These are phyloP conservation scores for Cephus cinctus DNA, from an alignment of 1,140 invertebrate genomes.

Conservation along the genomic window DNA sequence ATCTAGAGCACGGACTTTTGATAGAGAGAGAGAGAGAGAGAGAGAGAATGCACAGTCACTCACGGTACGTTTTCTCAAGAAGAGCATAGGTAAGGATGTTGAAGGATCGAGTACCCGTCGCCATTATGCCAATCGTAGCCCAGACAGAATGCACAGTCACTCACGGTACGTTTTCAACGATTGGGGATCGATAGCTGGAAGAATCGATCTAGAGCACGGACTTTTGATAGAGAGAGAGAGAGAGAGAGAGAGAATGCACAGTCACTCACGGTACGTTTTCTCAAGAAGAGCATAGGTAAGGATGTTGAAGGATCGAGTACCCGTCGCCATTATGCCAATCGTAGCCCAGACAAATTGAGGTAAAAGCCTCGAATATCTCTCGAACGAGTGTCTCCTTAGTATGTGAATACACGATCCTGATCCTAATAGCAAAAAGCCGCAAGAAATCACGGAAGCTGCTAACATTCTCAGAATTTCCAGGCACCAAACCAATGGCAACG, in stretches of 20 bases:
- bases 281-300: slow-evolving; percentile 23
- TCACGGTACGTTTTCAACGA: neutral
- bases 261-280: slow-evolving; percentile 28
- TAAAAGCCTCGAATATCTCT: slow-evolving; percentile 13
- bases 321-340: slow-evolving; percentile 24
- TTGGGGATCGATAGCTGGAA: neutral
- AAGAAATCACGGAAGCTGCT: slow-evolving; percentile 25
- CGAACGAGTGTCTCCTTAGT: slow-evolving; percentile 19
- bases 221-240: neutral
- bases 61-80: neutral
- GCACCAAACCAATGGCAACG: neutral
- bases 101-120: too few relatives aligned
- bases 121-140: too few relatives aligned
- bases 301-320: slow-evolving; percentile 20
- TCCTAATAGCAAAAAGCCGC: slow-evolving; percentile 25
- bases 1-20: neutral
- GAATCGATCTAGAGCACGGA: neutral
- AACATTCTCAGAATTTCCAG: neutral
- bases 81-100: neutral
- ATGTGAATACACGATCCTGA: slow-evolving; percentile 27
- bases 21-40: neutral
- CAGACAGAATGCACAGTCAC: too few relatives aligned
- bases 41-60: too few relatives aligned
- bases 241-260: neutral
- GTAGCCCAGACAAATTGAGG: slow-evolving; percentile 21